Evolutionary conservation across 1,140 invertebrate species (phyloP).

Genomic region (Zaprionus ornatus): DNA sequence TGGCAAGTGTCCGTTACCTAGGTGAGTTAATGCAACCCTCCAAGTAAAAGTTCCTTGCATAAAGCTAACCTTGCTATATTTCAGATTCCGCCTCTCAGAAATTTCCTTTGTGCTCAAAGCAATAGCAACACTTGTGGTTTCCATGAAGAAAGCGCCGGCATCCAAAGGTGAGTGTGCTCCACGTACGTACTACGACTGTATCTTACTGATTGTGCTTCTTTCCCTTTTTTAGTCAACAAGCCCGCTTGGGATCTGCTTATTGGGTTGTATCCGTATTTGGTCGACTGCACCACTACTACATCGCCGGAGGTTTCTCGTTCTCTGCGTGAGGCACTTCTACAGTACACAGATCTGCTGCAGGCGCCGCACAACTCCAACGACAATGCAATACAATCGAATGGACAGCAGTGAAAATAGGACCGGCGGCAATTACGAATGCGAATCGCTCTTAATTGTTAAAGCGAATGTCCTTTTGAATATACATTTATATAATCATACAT

Average conservation of each 20-base stretch:
- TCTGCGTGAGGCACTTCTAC: constrained; percentile 92
- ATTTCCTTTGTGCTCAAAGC: constrained; percentile 99
- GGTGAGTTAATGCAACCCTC: constrained; percentile 85
- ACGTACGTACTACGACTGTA: not conserved
- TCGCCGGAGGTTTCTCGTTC: constrained; percentile 91
- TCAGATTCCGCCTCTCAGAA: constrained; percentile 95
- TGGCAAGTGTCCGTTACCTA: constrained; percentile 95
- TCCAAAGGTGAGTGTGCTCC: constrained; percentile 87
- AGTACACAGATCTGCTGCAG: constrained; percentile 93
- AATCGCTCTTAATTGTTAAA: constrained; percentile 68
- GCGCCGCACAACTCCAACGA: constrained; percentile 85
- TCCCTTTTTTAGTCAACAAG: constrained; percentile 88
- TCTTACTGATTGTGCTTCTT: not conserved
- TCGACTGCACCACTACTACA: constrained; percentile 93
- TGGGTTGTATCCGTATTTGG: constrained; percentile 94
- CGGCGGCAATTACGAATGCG: not conserved
- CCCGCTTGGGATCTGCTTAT: constrained; percentile 97
- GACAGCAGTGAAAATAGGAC: constrained; percentile 67
- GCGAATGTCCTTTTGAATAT: constrained; percentile 57
- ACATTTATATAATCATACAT: constrained; percentile 9
- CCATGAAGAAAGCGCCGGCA: constrained; percentile 95
- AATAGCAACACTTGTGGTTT: constrained; percentile 94
- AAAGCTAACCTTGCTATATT: constrained; percentile 59
- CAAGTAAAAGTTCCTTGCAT: not conserved
- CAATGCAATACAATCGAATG: constrained; percentile 76